Base-by-base conservation (phyloP, 2,797 vertebrate species). In the Eidolon dupreanum region DNA sequence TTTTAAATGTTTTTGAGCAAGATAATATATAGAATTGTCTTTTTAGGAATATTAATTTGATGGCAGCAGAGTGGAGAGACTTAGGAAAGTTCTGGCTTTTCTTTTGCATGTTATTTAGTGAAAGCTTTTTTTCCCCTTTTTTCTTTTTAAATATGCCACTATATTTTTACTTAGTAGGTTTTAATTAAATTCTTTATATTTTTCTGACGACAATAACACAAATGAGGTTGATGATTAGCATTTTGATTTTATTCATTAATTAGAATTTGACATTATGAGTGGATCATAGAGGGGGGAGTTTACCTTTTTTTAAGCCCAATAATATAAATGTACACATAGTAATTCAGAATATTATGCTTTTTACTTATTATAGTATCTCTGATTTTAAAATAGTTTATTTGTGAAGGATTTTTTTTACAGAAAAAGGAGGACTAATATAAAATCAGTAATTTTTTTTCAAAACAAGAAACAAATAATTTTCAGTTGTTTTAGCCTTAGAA, bases 401-500 rank as follows among this genome's bases (percentile, higher is more conserved):
- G 65, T 68, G 49, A 75, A 53, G 19, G 22, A 28, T 84, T 15
- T 61, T 55, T 88, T 94, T 95, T 70, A 38, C 7, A 81, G 43
- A 68, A 84, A 75, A 93, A 84, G 19, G 55, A 83, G 53, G 43
- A 74, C 20, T 66, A 51, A 73, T 24, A 13, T 90, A 87, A 93
- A 86, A 78, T 89, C 51, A 90, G 17, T 77, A 33, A 26, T 38
- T 82, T 73, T 90, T 83, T 95, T 81, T 22, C 49, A 49, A 49
- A 49, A 49, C 46, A 46, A 46, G 55, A 93, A 95, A 78, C 24
- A 71, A 79, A n/a, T 28, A 55, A 19, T 59, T 78, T 55, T 66
- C 46, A 87, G 65, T 28, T 84, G 36, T 89, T 88, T 92, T 93
- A 71, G 75, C n/a, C 16, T 87, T 93, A 55, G 57, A 78, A 90